Conservation (phyloP, 1,140 invertebrate genomes). For the Zophobas atratus region DNA sequence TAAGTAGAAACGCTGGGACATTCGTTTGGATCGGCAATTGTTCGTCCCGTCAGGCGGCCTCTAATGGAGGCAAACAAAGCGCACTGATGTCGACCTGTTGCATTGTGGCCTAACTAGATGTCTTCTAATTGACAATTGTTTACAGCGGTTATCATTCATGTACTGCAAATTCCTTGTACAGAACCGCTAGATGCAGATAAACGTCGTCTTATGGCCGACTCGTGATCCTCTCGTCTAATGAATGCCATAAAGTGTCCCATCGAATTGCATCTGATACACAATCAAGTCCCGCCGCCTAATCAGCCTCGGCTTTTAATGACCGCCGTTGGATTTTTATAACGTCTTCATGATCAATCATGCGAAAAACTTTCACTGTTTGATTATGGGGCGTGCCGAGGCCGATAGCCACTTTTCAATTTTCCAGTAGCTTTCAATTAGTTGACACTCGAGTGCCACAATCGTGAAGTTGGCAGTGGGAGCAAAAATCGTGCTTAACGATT, state of each 20-base stretch:
- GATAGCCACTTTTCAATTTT: no score
- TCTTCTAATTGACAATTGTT: constrained; percentile 68
- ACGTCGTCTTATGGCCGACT: constrained; percentile 53
- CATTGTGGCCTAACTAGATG: constrained; percentile 66
- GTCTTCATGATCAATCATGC: constrained; percentile 3
- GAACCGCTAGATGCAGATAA: constrained; percentile 64
- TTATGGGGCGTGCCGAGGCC: no score
- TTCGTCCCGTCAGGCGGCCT: constrained; percentile 62
- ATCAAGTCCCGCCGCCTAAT: constrained; percentile 17
- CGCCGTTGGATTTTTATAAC: neutral
- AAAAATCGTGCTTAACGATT: no score
- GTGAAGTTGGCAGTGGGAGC: no score
- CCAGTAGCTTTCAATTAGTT: no score
- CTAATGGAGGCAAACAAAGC: constrained; percentile 65
- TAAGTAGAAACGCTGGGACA: constrained; percentile 64
- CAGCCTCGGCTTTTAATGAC: neutral
- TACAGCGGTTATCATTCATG: constrained; percentile 68
- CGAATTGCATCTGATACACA: constrained; percentile 48
- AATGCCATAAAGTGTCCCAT: constrained; percentile 61
- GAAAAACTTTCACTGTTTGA: neutral
- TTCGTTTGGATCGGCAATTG: constrained; percentile 64
- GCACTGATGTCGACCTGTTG: constrained; percentile 61
- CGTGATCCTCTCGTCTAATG: constrained; percentile 60
- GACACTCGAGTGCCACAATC: no score
- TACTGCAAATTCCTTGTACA: constrained; percentile 67